Conservation (phyloP, 2,888 invertebrate species). For the Meta bourneti region DNA sequence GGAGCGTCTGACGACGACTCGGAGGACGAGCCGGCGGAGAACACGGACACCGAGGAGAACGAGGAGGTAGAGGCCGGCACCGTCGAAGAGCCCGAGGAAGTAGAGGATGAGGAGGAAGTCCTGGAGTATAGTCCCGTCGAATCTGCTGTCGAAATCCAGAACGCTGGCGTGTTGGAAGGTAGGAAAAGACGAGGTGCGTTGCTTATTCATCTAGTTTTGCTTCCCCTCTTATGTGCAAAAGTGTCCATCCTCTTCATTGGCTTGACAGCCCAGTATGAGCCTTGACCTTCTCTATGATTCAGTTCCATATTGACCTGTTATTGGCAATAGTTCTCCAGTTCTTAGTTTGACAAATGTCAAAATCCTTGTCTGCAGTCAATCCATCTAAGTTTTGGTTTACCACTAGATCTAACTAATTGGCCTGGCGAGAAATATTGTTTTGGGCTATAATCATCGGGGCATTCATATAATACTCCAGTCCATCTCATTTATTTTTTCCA, state of each 20-base stretch:
- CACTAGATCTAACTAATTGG: background rate
- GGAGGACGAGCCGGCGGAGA: background rate
- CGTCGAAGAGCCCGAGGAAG: background rate
- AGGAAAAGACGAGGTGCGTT: background rate
- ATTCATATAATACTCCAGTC: background rate
- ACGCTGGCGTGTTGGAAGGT: background rate
- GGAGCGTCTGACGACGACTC: background rate
- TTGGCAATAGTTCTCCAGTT: no score
- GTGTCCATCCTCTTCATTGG: background rate
- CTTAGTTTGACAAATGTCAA: no score
- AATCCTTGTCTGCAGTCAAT: no score
- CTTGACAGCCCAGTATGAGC: background rate
- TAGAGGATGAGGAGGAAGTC: background rate
- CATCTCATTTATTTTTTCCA: no score
- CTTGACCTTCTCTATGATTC: no score
- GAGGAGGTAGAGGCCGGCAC: background rate
- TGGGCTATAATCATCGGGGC: background rate
- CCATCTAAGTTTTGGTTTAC: background rate
- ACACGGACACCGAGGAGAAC: background rate
- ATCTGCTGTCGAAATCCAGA: background rate
- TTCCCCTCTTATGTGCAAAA: background rate
- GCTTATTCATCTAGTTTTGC: background rate
- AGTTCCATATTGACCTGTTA: no score
- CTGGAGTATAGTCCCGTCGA: constrained; percentile 18
- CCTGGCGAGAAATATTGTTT: background rate